These are phyloP conservation scores for Hoplodrina ambigua DNA, from an alignment of 2,888 invertebrate genomes.

Conservation along the genomic window DNA sequence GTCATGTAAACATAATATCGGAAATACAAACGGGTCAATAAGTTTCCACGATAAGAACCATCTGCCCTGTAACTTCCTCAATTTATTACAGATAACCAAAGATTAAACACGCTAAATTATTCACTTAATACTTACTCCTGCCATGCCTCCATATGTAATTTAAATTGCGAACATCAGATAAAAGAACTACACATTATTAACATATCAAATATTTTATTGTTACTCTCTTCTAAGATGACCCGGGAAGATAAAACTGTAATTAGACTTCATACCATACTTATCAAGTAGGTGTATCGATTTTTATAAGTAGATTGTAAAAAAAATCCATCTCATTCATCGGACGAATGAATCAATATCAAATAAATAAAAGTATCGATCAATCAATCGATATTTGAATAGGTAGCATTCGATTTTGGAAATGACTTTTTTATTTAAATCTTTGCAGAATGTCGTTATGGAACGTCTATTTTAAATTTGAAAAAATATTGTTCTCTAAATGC, in stretches of 20 bases:
- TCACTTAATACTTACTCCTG: slow-evolving; percentile 41
- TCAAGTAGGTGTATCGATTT: slow-evolving; percentile 88
- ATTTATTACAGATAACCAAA: slow-evolving; percentile 37
- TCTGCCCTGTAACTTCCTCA: slow-evolving; percentile 24
- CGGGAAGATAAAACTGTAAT: slow-evolving; percentile 86
- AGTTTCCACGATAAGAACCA: slow-evolving; percentile 16
- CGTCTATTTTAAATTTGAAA: slow-evolving; percentile 23
- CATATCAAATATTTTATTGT: slow-evolving; percentile 87
- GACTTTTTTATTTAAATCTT: slow-evolving; percentile 57
- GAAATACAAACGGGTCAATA: slow-evolving; percentile 23
- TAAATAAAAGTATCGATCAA: slow-evolving; percentile 87
- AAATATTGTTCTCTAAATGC: background rate
- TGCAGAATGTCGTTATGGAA: slow-evolving; percentile 20
- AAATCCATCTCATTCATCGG: slow-evolving; percentile 79
- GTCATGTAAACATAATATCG: slow-evolving; percentile 22
- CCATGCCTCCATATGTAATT: slow-evolving; percentile 61
- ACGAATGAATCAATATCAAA: slow-evolving; percentile 83
- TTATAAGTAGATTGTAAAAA: slow-evolving; percentile 86
- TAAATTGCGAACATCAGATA: slow-evolving; percentile 70
- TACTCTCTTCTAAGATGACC: slow-evolving; percentile 82
- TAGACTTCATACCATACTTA: slow-evolving; percentile 86
- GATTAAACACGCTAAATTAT: slow-evolving; percentile 32
- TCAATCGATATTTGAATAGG: slow-evolving; percentile 86
- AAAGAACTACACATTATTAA: slow-evolving; percentile 83
- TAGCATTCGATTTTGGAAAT: slow-evolving; percentile 76